These are phyloP conservation scores for Hymenochirus boettgeri DNA, from an alignment of 2,113 vertebrate species.

Conservation along the genomic window DNA sequence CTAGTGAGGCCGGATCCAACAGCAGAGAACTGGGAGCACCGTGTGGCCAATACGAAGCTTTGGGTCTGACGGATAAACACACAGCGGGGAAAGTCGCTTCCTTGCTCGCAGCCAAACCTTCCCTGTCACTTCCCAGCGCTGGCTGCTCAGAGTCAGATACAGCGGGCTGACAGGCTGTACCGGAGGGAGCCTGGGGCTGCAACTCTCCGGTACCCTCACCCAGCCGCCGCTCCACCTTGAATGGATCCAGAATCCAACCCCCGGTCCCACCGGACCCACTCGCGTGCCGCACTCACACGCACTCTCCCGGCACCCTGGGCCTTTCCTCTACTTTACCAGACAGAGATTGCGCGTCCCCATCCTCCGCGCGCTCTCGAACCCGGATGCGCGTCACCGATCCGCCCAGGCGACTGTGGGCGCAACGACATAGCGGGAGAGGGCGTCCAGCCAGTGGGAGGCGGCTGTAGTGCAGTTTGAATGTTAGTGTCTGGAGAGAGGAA, in stretches of 20 bases:
- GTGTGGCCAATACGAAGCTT: neutral
- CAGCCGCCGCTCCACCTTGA: constrained; percentile 25
- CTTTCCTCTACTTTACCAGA: too few relatives aligned
- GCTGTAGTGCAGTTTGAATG: too few relatives aligned
- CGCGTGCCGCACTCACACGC: constrained; percentile 1
- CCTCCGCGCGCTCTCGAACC: neutral
- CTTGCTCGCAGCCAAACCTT: neutral
- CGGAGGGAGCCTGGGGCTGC: constrained; percentile 19
- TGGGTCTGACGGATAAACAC: neutral
- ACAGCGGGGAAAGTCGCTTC: neutral
- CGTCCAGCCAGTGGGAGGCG: too few relatives aligned
- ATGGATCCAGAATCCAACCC: constrained; percentile 38
- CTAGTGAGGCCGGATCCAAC: neutral
- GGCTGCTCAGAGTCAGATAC: neutral
- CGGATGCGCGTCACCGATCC: constrained; percentile 29
- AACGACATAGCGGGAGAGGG: too few relatives aligned
- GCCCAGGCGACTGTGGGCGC: constrained; percentile 5
- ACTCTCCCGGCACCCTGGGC: neutral
- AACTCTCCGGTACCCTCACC: constrained; percentile 28
- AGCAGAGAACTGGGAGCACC: neutral
- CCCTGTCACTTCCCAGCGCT: neutral
- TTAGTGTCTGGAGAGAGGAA: too few relatives aligned
- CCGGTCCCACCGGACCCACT: constrained; percentile 28
- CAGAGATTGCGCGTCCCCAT: constrained; percentile 5
- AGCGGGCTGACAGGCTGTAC: neutral